A percentile compares a stretch with the other conserved stretches of the same genome.
These are phyloP conservation scores for Hypsibius dujardini DNA, from an alignment of 1,140 invertebrate species.

Conservation along the genomic window DNA sequence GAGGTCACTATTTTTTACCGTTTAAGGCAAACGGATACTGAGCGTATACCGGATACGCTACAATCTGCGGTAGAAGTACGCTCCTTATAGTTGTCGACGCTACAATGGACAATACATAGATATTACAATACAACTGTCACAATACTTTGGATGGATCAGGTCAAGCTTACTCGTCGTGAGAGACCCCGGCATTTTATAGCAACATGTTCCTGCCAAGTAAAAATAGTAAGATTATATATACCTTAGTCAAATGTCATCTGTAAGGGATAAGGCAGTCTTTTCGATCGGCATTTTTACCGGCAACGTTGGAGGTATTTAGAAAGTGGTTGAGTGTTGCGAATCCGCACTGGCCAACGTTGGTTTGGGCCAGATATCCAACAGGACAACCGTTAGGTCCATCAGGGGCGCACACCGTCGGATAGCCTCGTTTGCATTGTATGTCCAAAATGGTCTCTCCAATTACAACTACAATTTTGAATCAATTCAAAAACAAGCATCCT, in stretches of 20 bases:
- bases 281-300: neutral
- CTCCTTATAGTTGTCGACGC: neutral
- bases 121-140: neutral
- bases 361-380: neutral
- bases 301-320: neutral
- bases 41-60: slow-evolving; percentile 7
- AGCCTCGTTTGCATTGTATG: slow-evolving; percentile 8
- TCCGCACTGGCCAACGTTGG: slow-evolving; percentile 4
- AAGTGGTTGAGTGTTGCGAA: neutral
- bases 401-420: neutral
- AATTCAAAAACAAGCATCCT: no score
- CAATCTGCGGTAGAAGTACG: neutral
- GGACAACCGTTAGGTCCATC: slow-evolving; percentile 3
- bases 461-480: neutral
- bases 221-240: neutral
- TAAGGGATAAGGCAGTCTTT: neutral
- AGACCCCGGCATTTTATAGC: neutral
- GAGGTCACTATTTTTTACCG: neutral
- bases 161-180: neutral
- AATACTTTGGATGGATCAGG: neutral
- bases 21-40: slow-evolving; percentile 4
- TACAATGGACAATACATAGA: neutral
- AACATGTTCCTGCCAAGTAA: neutral
- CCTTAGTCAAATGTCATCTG: neutral
- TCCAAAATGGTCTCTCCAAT: slow-evolving; percentile 10